Conservation (phyloP, 2,797 vertebrate genomes). For the Rhinatrema bivittatum region DNA sequence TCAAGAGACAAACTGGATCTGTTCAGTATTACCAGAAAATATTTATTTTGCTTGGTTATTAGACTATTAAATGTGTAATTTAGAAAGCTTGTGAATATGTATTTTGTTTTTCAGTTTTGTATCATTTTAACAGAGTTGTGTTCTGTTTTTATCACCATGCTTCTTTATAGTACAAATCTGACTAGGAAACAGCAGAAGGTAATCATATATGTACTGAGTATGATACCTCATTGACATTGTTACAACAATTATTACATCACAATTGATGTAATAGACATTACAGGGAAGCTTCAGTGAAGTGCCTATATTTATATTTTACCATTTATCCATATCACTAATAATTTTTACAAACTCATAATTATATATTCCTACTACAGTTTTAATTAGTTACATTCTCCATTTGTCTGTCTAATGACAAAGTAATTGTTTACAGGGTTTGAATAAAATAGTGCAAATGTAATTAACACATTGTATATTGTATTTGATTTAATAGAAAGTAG, state of each 20-base stretch:
- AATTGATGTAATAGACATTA: conserved; percentile 70
- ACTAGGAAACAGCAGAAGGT: conserved; percentile 95
- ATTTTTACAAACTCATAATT: conserved; percentile 66
- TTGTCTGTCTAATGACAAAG: conserved; percentile 71
- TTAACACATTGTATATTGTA: conserved; percentile 25
- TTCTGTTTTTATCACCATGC: conserved; percentile 90
- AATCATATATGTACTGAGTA: conserved; percentile 70
- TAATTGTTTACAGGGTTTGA: conserved; percentile 17
- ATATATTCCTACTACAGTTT: conserved; percentile 66
- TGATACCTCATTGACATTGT: conserved; percentile 76
- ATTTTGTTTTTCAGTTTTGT: conserved; percentile 46
- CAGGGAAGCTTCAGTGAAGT: conserved; percentile 48
- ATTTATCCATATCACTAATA: conserved; percentile 67
- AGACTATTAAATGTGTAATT: conserved; percentile 17
- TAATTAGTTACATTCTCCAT: conserved; percentile 75
- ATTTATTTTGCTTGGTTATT: too few relatives aligned
- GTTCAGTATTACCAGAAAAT: too few relatives aligned
- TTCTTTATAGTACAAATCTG: conserved; percentile 97
- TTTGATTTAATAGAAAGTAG: conserved; percentile 42
- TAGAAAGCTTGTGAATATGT: conserved; percentile 45
- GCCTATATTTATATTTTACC: conserved; percentile 52
- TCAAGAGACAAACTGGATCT: conserved; percentile 10
- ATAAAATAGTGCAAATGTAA: not conserved
- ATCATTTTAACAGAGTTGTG: conserved; percentile 84
- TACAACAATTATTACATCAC: conserved; percentile 72